phyloP scores from a whole-genome alignment of 2,113 vertebrate genomes.

The Pelvicachromis taeniatus region DNA sequence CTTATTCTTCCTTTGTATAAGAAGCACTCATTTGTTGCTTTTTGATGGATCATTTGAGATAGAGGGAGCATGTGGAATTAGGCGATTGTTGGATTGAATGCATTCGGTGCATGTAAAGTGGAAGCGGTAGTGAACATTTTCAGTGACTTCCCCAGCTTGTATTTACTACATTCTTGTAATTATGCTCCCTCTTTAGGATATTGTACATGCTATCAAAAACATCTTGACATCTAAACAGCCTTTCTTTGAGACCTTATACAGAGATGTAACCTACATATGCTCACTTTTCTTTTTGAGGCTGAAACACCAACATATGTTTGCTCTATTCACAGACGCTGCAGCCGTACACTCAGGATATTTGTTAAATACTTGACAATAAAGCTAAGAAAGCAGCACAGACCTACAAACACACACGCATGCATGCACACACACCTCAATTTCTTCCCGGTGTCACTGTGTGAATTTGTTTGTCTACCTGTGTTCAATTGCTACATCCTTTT shows the following conservation, averaged over 20 bases:
- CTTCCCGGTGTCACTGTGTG: conserved; percentile 19
- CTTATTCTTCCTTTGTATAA: not conserved
- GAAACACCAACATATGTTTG: not conserved
- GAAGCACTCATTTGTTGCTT: not conserved
- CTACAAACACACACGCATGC: not conserved
- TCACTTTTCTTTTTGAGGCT: not conserved
- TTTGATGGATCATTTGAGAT: not conserved
- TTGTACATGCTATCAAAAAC: not conserved
- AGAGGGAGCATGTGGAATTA: not conserved
- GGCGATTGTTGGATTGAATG: not conserved
- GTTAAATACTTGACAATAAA: not conserved
- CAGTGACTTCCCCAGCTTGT: not conserved
- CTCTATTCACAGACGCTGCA: not conserved
- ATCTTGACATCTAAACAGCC: not conserved
- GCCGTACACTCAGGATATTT: not conserved
- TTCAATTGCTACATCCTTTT: conserved; percentile 55
- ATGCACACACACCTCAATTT: conserved; percentile 3
- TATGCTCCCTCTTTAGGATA: not conserved
- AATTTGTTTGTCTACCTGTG: conserved; percentile 61
- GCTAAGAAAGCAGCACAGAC: not conserved
- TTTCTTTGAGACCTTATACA: not conserved
- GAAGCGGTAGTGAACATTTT: not conserved
- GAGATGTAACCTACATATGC: not conserved
- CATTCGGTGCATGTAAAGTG: not conserved
- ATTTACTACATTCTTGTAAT: not conserved